phyloP scores from a whole-genome alignment of 2,113 vertebrate genomes.

The Sinocyclocheilus maitianheensis region DNA sequence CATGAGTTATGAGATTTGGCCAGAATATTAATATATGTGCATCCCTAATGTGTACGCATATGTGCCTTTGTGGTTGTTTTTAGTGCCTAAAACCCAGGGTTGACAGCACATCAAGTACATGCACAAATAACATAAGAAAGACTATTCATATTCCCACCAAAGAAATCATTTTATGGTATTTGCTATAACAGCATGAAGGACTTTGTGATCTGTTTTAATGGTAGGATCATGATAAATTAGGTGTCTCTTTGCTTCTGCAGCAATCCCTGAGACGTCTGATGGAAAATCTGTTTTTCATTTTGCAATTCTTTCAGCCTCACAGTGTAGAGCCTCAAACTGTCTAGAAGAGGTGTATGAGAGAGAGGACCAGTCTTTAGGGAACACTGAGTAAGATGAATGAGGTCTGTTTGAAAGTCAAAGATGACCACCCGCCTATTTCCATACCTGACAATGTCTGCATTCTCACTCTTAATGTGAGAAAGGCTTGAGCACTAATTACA shows the following conservation, averaged over 20 bases:
- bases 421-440: slow-evolving; percentile 33
- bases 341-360: slow-evolving; percentile 8
- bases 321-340: slow-evolving; percentile 29
- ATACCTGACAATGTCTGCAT: slow-evolving; percentile 9
- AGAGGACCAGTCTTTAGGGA: slow-evolving; percentile 13
- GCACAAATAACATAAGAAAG: not conserved
- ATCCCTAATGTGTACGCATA: not conserved
- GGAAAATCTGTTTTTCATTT: slow-evolving; percentile 46
- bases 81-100: not conserved
- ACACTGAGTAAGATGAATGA: slow-evolving; percentile 45
- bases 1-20: not conserved
- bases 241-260: slow-evolving; percentile 40
- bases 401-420: slow-evolving; percentile 31
- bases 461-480: not conserved
- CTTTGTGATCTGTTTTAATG: slow-evolving; percentile 36
- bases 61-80: slow-evolving; percentile 21
- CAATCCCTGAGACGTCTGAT: slow-evolving; percentile 34
- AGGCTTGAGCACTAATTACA: not conserved
- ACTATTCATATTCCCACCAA: slow-evolving; percentile 26
- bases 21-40: not conserved
- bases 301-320: slow-evolving; percentile 30
- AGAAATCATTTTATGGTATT: slow-evolving; percentile 13
- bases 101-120: slow-evolving; percentile 1
- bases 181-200: slow-evolving; percentile 24
- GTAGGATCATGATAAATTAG: slow-evolving; percentile 38